A percentile compares a stretch with the other conserved stretches of the same genome.
Evolutionary conservation across 2,888 invertebrate species (phyloP).

Genomic region (Drosophila kanekoi): DNA sequence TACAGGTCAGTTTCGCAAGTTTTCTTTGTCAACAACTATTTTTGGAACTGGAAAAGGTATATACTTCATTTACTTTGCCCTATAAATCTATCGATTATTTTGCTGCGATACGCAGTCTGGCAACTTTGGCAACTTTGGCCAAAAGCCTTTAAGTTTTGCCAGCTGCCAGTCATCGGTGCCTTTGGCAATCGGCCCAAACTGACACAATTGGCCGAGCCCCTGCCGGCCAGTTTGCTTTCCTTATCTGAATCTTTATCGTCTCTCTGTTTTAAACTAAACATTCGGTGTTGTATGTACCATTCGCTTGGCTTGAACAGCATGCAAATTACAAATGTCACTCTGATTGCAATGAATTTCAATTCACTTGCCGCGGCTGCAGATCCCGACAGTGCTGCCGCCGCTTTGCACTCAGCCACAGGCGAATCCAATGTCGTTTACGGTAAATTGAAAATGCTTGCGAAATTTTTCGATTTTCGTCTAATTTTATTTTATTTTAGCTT

Average conservation of each 20-base stretch:
- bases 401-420: constrained; percentile 32
- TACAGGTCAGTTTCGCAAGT: too few species aligned
- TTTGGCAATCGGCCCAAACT: constrained; percentile 62
- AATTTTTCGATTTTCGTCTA: constrained; percentile 37
- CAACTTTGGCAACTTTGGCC: constrained; percentile 23
- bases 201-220: constrained; percentile 59
- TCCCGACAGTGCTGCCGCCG: constrained; percentile 29
- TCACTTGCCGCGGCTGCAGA: constrained; percentile 23
- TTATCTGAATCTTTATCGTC: constrained; percentile 38
- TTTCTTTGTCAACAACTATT: too few species aligned
- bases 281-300: constrained; percentile 30
- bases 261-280: constrained; percentile 1
- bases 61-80: neutral
- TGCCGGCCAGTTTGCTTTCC: constrained; percentile 30
- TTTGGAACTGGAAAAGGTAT: too few species aligned
- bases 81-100: constrained; percentile 7
- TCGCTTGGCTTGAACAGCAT: constrained; percentile 33
- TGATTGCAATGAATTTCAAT: constrained; percentile 44
- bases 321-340: constrained; percentile 61
- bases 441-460: constrained; percentile 65
- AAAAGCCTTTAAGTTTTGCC: constrained; percentile 11
- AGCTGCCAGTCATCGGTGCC: constrained; percentile 49
- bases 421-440: constrained; percentile 44
- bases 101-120: constrained; percentile 3
- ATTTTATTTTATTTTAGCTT: constrained; percentile 1